Base-by-base conservation (phyloP, 2,797 vertebrate species). In the Sebastes aleutianus region DNA sequence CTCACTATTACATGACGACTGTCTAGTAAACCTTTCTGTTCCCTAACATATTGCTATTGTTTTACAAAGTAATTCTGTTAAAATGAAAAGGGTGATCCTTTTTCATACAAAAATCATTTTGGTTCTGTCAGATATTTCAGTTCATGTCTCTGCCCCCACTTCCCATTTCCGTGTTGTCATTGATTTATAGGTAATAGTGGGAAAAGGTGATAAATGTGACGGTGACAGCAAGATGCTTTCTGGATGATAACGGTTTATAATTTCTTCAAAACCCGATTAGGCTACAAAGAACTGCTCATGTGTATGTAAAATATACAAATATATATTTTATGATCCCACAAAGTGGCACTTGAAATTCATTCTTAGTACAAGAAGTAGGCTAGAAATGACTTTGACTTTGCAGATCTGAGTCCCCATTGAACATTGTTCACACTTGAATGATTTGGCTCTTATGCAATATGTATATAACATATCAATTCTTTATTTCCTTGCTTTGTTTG, bases 311-410 rank as follows among this genome's bases (percentile, higher is more conserved):
- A 83, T 87, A 85, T 90, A 77, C 57, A 64, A 67, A 88, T 86
- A 62, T 79, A 89, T 90, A 89, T 87, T 89, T 89, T 59, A 93
- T 85, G 74, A 87, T 54, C 53, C 79, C 57, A 80, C 76, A 89
- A 89, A 87, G 47, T 68, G 39, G 78, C 81, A 58, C 57, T 85
- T 61, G 63, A 83, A 71, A 85, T 76, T 79, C 65, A 80, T 72
- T 88, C 66, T 86, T 83, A 80, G 72, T 61, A 76, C 29, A 84
- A 86, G 71, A 89, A 91, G 78, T 85, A 73, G 74, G 83, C 75
- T 88, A 87, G 73, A 81, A 82, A 84, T 65, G 31, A 78, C 63
- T 80, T 9, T 74, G 79, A 68, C 64, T 64, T 80, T 74, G 83
- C 31, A 84, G 43, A 81, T 84, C 74, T 77, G 22, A 82, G 50